Percentiles rank a stretch among this genome's conserved stretches.
Evolutionary conservation across 1,140 invertebrate species (phyloP).

Genomic region (Contarinia nasturtii): DNA sequence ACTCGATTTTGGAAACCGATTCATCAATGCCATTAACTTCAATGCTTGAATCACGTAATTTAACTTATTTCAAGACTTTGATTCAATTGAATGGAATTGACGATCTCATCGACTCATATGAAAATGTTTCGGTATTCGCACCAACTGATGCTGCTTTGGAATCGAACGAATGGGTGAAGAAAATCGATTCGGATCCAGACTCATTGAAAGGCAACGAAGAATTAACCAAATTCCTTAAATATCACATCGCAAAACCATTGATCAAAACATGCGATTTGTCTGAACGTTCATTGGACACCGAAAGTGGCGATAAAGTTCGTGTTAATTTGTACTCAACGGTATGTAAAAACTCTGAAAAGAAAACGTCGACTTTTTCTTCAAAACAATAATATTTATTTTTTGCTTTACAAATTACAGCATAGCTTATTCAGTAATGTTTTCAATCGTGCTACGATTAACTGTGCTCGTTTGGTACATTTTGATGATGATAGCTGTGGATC

Average conservation of each 20-base stretch:
- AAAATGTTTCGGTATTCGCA: conserved; percentile 39
- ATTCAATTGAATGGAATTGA: conserved; percentile 33
- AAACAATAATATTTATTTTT: conserved; percentile 1
- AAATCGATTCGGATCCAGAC: conserved; percentile 22
- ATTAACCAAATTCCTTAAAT: conserved; percentile 31
- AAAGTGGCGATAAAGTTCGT: conserved; percentile 25
- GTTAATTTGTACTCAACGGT: conserved; percentile 34
- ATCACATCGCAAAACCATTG: conserved; percentile 32
- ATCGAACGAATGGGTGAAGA: conserved; percentile 17
- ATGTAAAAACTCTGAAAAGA: background rate
- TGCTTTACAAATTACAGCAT: conserved; percentile 14
- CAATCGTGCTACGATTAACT: conserved; percentile 37
- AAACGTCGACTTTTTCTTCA: background rate
- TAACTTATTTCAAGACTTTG: conserved; percentile 27
- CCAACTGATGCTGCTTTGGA: conserved; percentile 41
- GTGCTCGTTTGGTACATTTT: conserved; percentile 33
- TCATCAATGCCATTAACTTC: conserved; percentile 21
- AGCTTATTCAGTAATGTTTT: conserved; percentile 29
- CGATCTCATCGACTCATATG: conserved; percentile 31
- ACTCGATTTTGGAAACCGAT: conserved; percentile 39
- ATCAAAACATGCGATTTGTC: conserved; percentile 28
- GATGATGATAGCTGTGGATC: conserved; percentile 41
- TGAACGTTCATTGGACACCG: conserved; percentile 26
- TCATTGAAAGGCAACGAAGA: conserved; percentile 22
- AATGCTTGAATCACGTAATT: conserved; percentile 26